phyloP scores from a whole-genome alignment of 2,888 invertebrate genomes.

The Mythimna loreyi region DNA sequence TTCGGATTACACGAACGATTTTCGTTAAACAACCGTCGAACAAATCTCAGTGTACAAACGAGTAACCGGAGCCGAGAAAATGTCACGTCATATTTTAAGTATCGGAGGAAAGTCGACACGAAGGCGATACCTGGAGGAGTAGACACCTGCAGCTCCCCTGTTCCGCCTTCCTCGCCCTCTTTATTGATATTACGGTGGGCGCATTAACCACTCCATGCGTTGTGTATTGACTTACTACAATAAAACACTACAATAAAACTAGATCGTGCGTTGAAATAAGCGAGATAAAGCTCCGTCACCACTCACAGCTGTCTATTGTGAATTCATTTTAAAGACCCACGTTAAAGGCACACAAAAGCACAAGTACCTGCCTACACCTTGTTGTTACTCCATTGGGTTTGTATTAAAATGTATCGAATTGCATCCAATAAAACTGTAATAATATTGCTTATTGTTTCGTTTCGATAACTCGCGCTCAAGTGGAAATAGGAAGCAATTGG shows the following conservation, averaged over 20 bases:
- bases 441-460: constrained; percentile 60
- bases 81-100: constrained; percentile 88
- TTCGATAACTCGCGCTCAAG: constrained; percentile 52
- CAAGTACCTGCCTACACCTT: constrained; percentile 5
- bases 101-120: constrained; percentile 82
- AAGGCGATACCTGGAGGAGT: constrained; percentile 77
- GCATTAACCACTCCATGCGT: constrained; percentile 84
- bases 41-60: constrained; percentile 82
- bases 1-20: constrained; percentile 73
- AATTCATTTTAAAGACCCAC: constrained; percentile 55
- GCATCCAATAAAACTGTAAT: constrained; percentile 61
- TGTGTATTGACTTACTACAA: constrained; percentile 83
- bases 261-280: constrained; percentile 68
- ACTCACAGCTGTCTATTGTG: constrained; percentile 41
- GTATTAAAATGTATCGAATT: constrained; percentile 56
- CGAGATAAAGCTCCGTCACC: constrained; percentile 38
- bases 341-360: constrained; percentile 40
- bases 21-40: constrained; percentile 73
- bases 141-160: constrained; percentile 71
- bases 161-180: constrained; percentile 73
- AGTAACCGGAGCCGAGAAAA: constrained; percentile 82
- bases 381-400: constrained; percentile 32
- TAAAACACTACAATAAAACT: constrained; percentile 81
- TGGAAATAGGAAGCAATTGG: constrained; percentile 55
- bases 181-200: constrained; percentile 86